Conservation (phyloP, 2,113 vertebrate species). For the Epinephelus fuscoguttatus region DNA sequence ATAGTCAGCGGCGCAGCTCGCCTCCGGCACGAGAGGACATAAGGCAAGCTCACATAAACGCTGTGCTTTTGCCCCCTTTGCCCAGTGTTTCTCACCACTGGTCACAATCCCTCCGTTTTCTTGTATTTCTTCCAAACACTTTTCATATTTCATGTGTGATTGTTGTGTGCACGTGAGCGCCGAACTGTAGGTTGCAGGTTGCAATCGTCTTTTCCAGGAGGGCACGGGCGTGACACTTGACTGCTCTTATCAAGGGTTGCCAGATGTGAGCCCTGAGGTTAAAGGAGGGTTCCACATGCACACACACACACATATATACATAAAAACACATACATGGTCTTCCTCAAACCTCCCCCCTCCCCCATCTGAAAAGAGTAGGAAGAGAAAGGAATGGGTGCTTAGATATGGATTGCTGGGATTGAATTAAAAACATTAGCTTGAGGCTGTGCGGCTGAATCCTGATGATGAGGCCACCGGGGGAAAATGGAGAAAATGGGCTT, state of each 20-base stretch:
- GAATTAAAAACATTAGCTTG: conserved; percentile 83
- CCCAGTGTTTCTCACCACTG: conserved; percentile 11
- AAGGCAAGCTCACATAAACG: conserved; percentile 58
- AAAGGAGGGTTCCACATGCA: conserved; percentile 36
- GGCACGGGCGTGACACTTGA: conserved; percentile 25
- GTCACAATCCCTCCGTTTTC: conserved; percentile 15
- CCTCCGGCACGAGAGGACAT: conserved; percentile 63
- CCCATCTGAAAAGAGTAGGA: conserved; percentile 35
- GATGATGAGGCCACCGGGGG: conserved; percentile 70
- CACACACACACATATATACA: conserved; percentile 22
- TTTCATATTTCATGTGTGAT: neutral
- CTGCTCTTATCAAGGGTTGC: conserved; percentile 57
- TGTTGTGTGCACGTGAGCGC: neutral
- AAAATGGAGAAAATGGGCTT: conserved; percentile 78
- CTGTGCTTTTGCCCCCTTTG: conserved; percentile 27
- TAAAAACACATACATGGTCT: conserved; percentile 21
- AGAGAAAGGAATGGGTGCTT: conserved; percentile 65
- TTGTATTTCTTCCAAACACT: neutral
- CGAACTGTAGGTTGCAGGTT: neutral
- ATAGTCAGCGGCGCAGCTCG: conserved; percentile 79
- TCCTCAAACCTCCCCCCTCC: conserved; percentile 7
- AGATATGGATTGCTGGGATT: conserved; percentile 75
- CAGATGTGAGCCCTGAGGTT: conserved; percentile 61
- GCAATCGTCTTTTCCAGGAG: conserved; percentile 15
- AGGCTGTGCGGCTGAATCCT: conserved; percentile 69